Percentiles rank a stretch among this genome's conserved stretches.
phyloP scores from a whole-genome alignment of 1,140 invertebrate species.

The Cotesia vestalis region DNA sequence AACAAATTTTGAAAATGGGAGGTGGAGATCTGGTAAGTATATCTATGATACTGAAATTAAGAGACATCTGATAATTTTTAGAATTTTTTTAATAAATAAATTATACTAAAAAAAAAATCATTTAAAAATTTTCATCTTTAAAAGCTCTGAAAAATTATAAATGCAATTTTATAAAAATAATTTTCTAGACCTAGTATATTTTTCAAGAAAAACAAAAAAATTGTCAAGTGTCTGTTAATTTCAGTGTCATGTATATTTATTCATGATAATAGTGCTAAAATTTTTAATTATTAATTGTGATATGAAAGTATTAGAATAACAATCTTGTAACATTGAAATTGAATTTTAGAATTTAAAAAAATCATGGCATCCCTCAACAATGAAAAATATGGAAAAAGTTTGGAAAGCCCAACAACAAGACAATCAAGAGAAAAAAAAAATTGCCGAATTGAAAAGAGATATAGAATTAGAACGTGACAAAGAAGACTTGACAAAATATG shows the following conservation, averaged over 20 bases:
- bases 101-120: too few relatives aligned
- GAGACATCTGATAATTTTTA: too few relatives aligned
- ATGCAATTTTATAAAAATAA: too few relatives aligned
- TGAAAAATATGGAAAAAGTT: slow-evolving; percentile 81
- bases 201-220: too few relatives aligned
- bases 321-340: slow-evolving; percentile 15
- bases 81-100: background rate
- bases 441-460: slow-evolving; percentile 75
- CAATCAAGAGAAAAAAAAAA: slow-evolving; percentile 73
- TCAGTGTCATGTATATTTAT: background rate
- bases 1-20: slow-evolving; percentile 60
- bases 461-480: slow-evolving; percentile 73
- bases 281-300: slow-evolving; percentile 10
- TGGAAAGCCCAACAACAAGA: slow-evolving; percentile 82
- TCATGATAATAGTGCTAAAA: background rate
- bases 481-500: slow-evolving; percentile 73
- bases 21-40: slow-evolving; percentile 69
- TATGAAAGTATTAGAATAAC: slow-evolving; percentile 17
- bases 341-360: slow-evolving; percentile 75
- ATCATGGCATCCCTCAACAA: slow-evolving; percentile 82
- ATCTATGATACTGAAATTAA: background rate
- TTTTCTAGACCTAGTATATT: too few relatives aligned
- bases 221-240: background rate
- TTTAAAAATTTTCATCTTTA: too few relatives aligned
- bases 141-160: too few relatives aligned